Evolutionary conservation across 2,888 invertebrate genomes (phyloP), one percentile per base, ranked within the genome.

Genomic region (Stomorhina lunata): DNA sequence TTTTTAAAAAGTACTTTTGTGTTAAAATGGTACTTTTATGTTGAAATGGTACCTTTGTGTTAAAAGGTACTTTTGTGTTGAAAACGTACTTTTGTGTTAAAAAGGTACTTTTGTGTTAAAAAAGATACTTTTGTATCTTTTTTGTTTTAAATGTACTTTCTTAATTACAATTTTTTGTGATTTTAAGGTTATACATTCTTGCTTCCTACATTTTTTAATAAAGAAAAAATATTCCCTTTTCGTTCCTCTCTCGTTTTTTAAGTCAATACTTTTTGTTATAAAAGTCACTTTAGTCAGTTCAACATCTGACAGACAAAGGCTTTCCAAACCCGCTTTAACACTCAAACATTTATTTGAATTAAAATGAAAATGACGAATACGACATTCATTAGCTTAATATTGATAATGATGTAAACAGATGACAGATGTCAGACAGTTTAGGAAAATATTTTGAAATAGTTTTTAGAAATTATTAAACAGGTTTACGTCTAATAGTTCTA

Each of bases 311-410:
- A 50, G 15, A 45, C 29, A 27, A 57, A 65, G 55, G 17, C 57
- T 68, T n/a, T n/a, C n/a, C n/a, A 25, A 65, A 73, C 73, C 72
- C 79, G 78, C 77, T 80, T 76, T 61, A 57, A 50, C 57, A 40
- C 50, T 63, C 22, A 73, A 43, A 69, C 43, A 69, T 50, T 57
- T 53, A 43, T 75, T 55, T 78, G 75, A 57, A 68, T 80, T 66
- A 80, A 68, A 53, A 73, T 66, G 34, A 43, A 80, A 73, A 32
- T 25, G 25, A 69, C 43, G 25, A 53, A 34, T 32, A 25, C 63
- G 32, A 25, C 10, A 65, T 34, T 43, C 17, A 17, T 45, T 55
- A 40, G 40, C 43, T 34, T 55, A 5, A 63, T 43, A 15, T 61
- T 53, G 10, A 50, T 76, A 32, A 48, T 61, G 40, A 77, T 77